A percentile compares a stretch with the other conserved stretches of the same genome.
These are phyloP conservation scores for Promerops cafer DNA, from an alignment of 2,113 vertebrate species.

Conservation along the genomic window DNA sequence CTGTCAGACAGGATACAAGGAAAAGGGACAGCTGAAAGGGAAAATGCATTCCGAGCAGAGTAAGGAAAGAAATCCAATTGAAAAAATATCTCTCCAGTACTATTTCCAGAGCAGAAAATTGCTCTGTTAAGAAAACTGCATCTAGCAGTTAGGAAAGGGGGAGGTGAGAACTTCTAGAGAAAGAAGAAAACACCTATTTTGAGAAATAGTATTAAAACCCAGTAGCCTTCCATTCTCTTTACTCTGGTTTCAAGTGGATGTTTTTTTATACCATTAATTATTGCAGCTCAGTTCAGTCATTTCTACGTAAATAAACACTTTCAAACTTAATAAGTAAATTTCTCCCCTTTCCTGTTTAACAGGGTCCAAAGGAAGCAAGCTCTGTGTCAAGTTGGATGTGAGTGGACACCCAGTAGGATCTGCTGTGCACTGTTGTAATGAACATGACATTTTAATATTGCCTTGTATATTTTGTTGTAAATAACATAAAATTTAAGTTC, in stretches of 20 bases:
- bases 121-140: neutral
- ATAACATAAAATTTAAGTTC: conserved; percentile 64
- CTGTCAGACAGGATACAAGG: neutral
- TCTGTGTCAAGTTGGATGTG: conserved; percentile 82
- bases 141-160: neutral
- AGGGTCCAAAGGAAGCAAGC: conserved; percentile 80
- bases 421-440: neutral
- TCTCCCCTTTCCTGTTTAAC: neutral
- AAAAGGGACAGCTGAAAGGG: neutral
- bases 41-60: neutral
- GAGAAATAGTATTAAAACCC: neutral
- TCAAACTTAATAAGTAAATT: neutral
- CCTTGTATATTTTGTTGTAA: conserved; percentile 73
- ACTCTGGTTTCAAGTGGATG: neutral
- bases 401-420: neutral
- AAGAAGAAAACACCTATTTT: neutral
- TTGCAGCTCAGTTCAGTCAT: neutral
- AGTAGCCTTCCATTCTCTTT: neutral
- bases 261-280: neutral
- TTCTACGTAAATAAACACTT: neutral
- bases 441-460: conserved; percentile 6
- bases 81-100: neutral
- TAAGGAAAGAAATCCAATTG: neutral
- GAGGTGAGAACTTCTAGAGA: neutral
- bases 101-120: neutral